These are phyloP conservation scores for Sylvia borin DNA, from an alignment of 2,797 vertebrate genomes.

Conservation along the genomic window DNA sequence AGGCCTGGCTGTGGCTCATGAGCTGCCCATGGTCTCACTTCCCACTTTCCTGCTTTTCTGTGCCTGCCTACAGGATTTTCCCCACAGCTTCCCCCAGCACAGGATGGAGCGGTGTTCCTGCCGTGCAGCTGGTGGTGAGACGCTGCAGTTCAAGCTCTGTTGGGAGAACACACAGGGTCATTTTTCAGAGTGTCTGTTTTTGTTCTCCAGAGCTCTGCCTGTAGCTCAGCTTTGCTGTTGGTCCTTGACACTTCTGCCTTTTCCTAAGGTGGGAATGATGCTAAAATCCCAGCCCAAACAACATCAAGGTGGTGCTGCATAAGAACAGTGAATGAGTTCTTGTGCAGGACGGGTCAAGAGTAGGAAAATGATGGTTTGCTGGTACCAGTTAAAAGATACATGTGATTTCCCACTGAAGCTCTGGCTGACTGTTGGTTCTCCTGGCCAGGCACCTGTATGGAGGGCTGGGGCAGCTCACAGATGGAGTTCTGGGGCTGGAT, in stretches of 20 bases:
- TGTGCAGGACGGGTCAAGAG: background rate
- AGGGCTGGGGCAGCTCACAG: conserved; percentile 93
- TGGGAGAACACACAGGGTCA: background rate
- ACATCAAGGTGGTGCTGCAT: background rate
- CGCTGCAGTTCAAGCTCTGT: background rate
- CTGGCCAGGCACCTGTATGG: conserved; percentile 81
- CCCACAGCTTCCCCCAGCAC: background rate
- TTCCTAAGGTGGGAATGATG: background rate
- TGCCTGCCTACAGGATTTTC: background rate
- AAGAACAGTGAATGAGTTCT: background rate
- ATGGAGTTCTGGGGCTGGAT: conserved; percentile 91
- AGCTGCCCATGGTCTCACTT: background rate
- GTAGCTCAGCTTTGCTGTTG: background rate
- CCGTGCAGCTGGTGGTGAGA: background rate
- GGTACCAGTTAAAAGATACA: background rate
- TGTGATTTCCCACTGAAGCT: background rate
- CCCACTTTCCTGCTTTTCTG: background rate
- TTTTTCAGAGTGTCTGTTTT: background rate
- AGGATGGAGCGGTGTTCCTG: background rate
- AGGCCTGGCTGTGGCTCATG: background rate
- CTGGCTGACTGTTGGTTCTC: background rate
- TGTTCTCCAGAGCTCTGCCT: background rate
- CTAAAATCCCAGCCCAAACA: background rate
- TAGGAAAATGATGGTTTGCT: background rate
- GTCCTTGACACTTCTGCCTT: background rate